Evolutionary conservation across 2,888 invertebrate genomes (phyloP), one percentile per base, ranked within the genome.

Genomic region (Strigamia transsilvanica): DNA sequence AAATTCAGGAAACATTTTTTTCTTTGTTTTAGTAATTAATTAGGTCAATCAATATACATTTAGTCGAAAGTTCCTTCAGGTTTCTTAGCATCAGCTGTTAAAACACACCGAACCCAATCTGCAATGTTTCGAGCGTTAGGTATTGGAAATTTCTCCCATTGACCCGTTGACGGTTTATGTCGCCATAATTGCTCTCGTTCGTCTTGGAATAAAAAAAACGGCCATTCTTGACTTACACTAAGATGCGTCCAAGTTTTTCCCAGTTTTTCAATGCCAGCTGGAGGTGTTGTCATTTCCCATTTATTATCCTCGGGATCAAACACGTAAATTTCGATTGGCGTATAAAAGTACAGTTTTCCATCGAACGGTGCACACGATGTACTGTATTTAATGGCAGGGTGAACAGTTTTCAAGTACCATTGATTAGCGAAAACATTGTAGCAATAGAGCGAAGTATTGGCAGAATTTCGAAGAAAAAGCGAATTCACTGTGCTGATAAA

Each of bases 101-200:
- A 73, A 73, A 73, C 73, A 73, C 73, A 73, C 32, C 73, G 73
- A 73, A 73, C 73, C 73, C 73, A 73, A 32, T 73, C 73, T 15
- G 73, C 73, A 73, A 73, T 73, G 23, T 12, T 73, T 32, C 73
- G 23, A 27, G 7, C 32, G 12, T 27, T 32, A 12, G 73, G 73
- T 13, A 32, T 12, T 9, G 0, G 23, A 27, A 73, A 73, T 27
- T 32, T 73, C 13, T 73, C 73, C 73, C 73, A 73, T 2, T 6
- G 13, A 13, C 73, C 13, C 15, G 27, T 73, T n/a, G 32, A 12
- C 7, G 73, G 73, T 32, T 32, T 73, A 73, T 32, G 32, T 32
- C 73, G 27, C 73, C 73, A 73, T 32, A 73, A 32, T 32, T 32
- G 32, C 7, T 73, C 73, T 13, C 7, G 2, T n/a, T 73, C 73